Conservation (phyloP, 2,888 invertebrate genomes). For the Lasioglossum vierecki region DNA sequence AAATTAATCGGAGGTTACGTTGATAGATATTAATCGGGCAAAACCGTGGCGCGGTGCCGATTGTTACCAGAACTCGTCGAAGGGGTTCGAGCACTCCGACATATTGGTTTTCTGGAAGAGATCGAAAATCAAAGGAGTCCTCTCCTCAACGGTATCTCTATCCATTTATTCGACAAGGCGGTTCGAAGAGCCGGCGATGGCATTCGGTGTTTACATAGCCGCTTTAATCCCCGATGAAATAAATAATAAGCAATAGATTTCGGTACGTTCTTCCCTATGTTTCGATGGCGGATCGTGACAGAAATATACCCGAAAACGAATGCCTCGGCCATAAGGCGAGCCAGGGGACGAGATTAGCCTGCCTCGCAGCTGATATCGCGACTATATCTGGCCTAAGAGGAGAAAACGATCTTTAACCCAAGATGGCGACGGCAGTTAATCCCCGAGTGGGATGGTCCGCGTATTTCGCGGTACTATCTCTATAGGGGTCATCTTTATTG, state of each 20-base stretch:
- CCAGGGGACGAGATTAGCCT: conserved; percentile 60
- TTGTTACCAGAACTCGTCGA: neutral
- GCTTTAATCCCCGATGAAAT: neutral
- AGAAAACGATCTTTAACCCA: conserved; percentile 73
- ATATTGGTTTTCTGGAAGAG: neutral
- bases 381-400: conserved; percentile 63
- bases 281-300: conserved; percentile 42
- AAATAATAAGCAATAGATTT: neutral
- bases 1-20: conserved; percentile 28
- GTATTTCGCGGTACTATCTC: conserved; percentile 77
- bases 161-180: neutral
- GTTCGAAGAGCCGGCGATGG: neutral
- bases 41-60: neutral
- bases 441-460: conserved; percentile 72
- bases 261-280: conserved; percentile 5
- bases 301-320: conserved; percentile 53
- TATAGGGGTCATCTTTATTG: conserved; percentile 78
- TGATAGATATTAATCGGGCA: conserved; percentile 17
- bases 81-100: neutral
- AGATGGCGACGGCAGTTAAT: conserved; percentile 75
- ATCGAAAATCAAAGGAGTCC: neutral
- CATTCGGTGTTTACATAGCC: neutral
- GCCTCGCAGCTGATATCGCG: conserved; percentile 60
- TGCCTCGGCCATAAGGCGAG: conserved; percentile 19
- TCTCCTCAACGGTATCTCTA: neutral